phyloP scores from a whole-genome alignment of 2,888 invertebrate genomes.

The Eupithecia subfuscata region DNA sequence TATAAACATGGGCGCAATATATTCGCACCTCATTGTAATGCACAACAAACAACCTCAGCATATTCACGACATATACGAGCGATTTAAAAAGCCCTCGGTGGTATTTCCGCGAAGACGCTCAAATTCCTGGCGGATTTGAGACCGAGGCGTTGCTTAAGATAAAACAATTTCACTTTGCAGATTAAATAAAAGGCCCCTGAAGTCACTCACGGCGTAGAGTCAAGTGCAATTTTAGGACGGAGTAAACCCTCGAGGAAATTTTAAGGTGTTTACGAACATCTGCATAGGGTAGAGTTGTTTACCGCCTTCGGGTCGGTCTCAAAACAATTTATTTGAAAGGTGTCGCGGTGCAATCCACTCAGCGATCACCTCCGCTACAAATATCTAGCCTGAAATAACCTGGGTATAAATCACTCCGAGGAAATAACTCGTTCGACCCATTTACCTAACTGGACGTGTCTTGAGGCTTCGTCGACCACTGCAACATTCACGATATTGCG shows the following conservation, averaged over 20 bases:
- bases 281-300: conserved; percentile 80
- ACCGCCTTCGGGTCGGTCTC: conserved; percentile 73
- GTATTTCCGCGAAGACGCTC: conserved; percentile 36
- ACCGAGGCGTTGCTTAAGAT: conserved; percentile 51
- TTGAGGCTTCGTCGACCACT: conserved; percentile 57
- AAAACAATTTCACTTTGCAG: conserved; percentile 63
- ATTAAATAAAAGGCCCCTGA: conserved; percentile 67
- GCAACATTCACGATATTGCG: conserved; percentile 57
- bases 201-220: conserved; percentile 60
- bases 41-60: conserved; percentile 31
- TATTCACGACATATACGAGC: conserved; percentile 34
- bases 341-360: conserved; percentile 81
- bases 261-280: conserved; percentile 71
- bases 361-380: conserved; percentile 68
- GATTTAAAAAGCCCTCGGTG: conserved; percentile 38
- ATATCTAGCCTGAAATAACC: conserved; percentile 67
- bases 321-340: conserved; percentile 83
- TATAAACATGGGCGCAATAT: conserved; percentile 12
- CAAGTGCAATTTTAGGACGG: conserved; percentile 69
- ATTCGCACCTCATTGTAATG: conserved; percentile 33
- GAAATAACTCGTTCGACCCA: conserved; percentile 67
- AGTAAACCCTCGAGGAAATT: conserved; percentile 66
- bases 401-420: conserved; percentile 73
- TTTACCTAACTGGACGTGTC: conserved; percentile 68
- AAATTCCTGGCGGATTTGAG: conserved; percentile 36